phyloP scores from a whole-genome alignment of 2,888 invertebrate species.

The Amphipyra tragopoginis region DNA sequence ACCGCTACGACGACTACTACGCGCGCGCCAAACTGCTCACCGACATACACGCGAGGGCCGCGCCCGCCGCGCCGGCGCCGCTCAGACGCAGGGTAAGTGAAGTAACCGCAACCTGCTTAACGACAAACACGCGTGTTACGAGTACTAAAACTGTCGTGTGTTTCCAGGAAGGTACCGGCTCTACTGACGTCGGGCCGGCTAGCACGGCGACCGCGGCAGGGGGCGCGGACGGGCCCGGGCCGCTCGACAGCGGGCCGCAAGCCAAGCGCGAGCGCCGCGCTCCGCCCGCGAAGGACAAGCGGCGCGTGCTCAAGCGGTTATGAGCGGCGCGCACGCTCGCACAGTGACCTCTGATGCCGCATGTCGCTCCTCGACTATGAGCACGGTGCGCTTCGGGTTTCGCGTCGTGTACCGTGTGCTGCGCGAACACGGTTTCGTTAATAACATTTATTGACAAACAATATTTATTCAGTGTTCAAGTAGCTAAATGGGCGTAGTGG shows the following conservation, averaged over 20 bases:
- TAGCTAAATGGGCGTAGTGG: too few relatives aligned
- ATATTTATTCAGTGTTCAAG: too few relatives aligned
- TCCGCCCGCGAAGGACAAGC: constrained; percentile 24
- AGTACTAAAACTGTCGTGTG: background rate
- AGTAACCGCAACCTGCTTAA: constrained; percentile 43
- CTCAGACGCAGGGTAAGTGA: constrained; percentile 61
- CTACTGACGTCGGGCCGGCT: constrained; percentile 73
- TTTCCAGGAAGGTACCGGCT: constrained; percentile 1
- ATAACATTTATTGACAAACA: too few relatives aligned
- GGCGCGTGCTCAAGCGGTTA: constrained; percentile 30
- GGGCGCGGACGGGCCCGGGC: too few relatives aligned
- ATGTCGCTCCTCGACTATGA: too few relatives aligned
- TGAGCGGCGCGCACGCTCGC: constrained; percentile 4
- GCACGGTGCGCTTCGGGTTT: too few relatives aligned
- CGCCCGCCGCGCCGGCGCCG: constrained; percentile 54
- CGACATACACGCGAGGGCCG: constrained; percentile 78
- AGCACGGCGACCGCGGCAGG: constrained; percentile 70
- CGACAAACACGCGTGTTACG: too few relatives aligned
- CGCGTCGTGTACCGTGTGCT: too few relatives aligned
- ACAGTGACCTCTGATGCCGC: too few relatives aligned
- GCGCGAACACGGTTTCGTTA: too few relatives aligned
- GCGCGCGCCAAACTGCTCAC: constrained; percentile 84
- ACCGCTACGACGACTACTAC: constrained; percentile 98
- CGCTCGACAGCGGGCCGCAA: constrained; percentile 85
- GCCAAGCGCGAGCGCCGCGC: constrained; percentile 93